Conservation (phyloP, 1,140 invertebrate genomes). For the Drosophila ogumai region DNA sequence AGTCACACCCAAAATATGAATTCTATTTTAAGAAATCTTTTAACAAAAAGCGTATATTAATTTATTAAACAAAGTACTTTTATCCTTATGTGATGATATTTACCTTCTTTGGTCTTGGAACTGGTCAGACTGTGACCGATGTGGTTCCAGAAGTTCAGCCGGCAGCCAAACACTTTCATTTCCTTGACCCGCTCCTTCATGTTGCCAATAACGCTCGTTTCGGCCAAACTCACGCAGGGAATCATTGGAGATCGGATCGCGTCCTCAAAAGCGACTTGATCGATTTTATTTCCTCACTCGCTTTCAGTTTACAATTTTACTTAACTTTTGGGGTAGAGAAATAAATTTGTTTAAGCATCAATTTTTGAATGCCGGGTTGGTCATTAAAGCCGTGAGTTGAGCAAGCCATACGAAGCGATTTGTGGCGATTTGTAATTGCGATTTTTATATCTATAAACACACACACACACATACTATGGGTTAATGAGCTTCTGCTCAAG, state of each 20-base stretch:
- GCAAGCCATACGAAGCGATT: conserved; percentile 46
- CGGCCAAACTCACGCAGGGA: conserved; percentile 84
- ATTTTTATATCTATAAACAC: conserved; percentile 13
- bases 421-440: conserved; percentile 39
- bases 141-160: conserved; percentile 85
- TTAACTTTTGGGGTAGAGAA: conserved; percentile 27
- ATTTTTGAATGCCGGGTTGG: not conserved
- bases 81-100: conserved; percentile 21
- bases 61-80: not conserved
- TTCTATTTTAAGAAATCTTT: not conserved
- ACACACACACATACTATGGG: conserved; percentile 7
- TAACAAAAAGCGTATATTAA: not conserved
- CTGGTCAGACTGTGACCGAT: conserved; percentile 83
- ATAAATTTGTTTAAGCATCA: conserved; percentile 31
- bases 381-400: conserved; percentile 16
- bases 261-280: conserved; percentile 24
- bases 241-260: conserved; percentile 73
- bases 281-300: conserved; percentile 9
- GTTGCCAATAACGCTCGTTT: conserved; percentile 85
- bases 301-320: conserved; percentile 15
- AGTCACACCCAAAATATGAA: conserved; percentile 8
- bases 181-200: conserved; percentile 85
- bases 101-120: conserved; percentile 84
- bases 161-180: conserved; percentile 85
- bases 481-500: conserved; percentile 51